Base-by-base conservation (phyloP, 2,888 invertebrate species). In the Thecocarcelia acutangulata region DNA sequence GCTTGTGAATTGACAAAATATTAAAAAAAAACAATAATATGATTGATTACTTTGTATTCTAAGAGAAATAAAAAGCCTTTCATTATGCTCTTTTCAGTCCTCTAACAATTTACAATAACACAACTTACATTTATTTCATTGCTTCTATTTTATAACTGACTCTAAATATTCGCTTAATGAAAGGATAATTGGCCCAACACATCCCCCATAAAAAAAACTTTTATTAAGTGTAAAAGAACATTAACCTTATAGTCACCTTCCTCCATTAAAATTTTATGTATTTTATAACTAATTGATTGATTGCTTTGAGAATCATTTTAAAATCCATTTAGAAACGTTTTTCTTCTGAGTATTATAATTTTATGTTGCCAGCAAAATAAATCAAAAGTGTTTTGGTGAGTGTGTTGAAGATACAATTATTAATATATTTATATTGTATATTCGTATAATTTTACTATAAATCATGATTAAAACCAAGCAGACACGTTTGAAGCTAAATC, bases 291-390 rank as follows among this genome's bases (percentile, higher is more conserved):
- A 69, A 42, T 19, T 66, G 75, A 75, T 66, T 80, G 80, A 75
- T 75, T 80, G 75, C 75, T 80, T 75, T 75, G 37, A 70, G 70
- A 70, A 72, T 61, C 54, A 80, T 61, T 75, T 74, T 40, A 40
- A 48, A 69, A 66, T 44, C 12, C 61, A 61, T 11, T 61, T 42
- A 17, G 40, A 9, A 0, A 1, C 3, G 0, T n/a, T 13, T 12
- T 28, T 28, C 28, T 28, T 33, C 28, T 48, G 28, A 1, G n/a
- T 5, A 11, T 54, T n/a, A 33, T 28, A 1, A 42, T 48, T 42
- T 44, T 54, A 8, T 56, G n/a, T 33, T 13, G 5, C 8, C 33
- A 21, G 21, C n/a, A 28, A 48, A 37, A 40, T 40, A 72, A 50
- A 61, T 52, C 12, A 50, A 61, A 61, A 21, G 11, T 19, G 4